These are phyloP conservation scores for Graphium colonna DNA, from an alignment of 2,888 invertebrate genomes.

Conservation along the genomic window DNA sequence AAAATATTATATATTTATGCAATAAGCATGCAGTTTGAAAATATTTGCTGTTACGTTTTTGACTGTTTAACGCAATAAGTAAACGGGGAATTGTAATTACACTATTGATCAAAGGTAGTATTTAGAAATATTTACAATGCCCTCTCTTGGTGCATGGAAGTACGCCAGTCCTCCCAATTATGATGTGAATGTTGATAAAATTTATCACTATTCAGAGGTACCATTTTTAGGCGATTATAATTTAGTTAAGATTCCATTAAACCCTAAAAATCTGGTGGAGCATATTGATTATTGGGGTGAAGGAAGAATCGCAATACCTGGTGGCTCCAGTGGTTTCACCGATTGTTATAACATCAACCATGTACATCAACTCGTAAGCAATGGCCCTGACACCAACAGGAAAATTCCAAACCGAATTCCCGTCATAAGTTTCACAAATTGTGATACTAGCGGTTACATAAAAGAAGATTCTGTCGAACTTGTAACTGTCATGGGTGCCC, in stretches of 20 bases:
- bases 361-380: constrained; percentile 42
- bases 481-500: constrained; percentile 46
- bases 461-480: constrained; percentile 38
- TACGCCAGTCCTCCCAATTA: constrained; percentile 40
- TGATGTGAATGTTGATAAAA: constrained; percentile 34
- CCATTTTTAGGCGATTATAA: constrained; percentile 46
- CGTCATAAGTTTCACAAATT: constrained; percentile 37
- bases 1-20: neutral
- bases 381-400: constrained; percentile 37
- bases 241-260: constrained; percentile 38
- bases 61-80: too few relatives aligned
- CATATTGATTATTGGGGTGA: constrained; percentile 54
- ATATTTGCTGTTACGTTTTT: neutral
- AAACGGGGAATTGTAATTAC: too few relatives aligned
- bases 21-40: neutral
- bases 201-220: constrained; percentile 46
- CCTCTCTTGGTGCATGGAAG: constrained; percentile 12
- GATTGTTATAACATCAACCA: constrained; percentile 49
- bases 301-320: constrained; percentile 34
- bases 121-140: neutral
- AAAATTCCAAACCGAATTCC: constrained; percentile 52
- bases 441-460: constrained; percentile 45
- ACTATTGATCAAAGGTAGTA: too few relatives aligned
- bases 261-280: constrained; percentile 30
- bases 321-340: constrained; percentile 37